A percentile compares a stretch with the other conserved stretches of the same genome.
These are phyloP conservation scores for Dendroctonus valens DNA, from an alignment of 1,140 invertebrate genomes.

Conservation along the genomic window DNA sequence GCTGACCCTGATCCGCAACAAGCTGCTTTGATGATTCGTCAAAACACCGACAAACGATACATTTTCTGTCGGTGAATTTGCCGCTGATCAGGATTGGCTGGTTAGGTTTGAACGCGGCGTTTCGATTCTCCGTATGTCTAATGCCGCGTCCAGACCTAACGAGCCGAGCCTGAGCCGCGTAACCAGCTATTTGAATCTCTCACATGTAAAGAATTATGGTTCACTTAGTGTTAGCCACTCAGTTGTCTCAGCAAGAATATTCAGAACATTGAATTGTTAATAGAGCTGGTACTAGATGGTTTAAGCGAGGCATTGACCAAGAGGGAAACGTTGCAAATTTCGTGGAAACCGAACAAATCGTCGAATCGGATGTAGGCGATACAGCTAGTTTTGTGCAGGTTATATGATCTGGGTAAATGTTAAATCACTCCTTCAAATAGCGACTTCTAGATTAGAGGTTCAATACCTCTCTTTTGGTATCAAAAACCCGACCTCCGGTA, in stretches of 20 bases:
- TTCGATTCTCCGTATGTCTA: no score
- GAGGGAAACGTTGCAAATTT: conserved; percentile 93
- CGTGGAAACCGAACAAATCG: conserved; percentile 90
- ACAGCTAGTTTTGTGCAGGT: conserved; percentile 90
- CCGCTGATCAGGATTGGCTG: no score
- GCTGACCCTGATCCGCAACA: no score
- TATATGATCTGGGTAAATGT: not conserved
- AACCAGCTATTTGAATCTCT: no score
- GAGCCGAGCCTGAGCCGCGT: no score
- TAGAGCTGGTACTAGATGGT: conserved; percentile 77
- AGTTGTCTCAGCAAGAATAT: not conserved
- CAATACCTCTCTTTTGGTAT: conserved; percentile 93
- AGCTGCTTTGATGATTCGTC: no score
- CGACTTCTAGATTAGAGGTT: conserved; percentile 64
- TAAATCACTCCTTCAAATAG: not conserved
- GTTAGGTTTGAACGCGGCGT: no score
- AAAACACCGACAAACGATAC: no score
- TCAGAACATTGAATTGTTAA: not conserved
- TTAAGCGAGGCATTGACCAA: conserved; percentile 81
- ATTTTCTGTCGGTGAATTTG: no score
- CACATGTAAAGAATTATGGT: no score
- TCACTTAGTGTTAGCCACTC: not conserved
- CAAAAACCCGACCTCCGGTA: conserved; percentile 93
- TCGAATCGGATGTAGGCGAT: conserved; percentile 67
- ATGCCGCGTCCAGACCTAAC: no score